Evolutionary conservation across 2,888 invertebrate genomes (phyloP), one percentile per base, ranked within the genome.

Genomic region (Callimorpha dominula): DNA sequence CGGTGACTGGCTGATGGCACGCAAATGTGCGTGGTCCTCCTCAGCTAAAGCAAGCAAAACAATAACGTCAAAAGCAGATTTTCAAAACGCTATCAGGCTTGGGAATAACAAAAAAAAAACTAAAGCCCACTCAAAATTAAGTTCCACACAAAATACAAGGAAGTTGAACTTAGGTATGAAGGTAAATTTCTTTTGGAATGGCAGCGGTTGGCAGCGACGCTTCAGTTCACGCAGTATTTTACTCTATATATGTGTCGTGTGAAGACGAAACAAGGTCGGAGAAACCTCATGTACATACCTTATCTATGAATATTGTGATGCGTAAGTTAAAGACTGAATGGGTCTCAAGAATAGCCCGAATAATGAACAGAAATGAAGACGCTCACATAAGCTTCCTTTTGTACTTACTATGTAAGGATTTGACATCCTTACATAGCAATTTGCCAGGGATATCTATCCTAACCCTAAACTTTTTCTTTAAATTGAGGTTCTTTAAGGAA

Each of bases 21-120:
- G 92, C 78, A 90, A 87, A 82, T 94, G 94, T 77, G 96, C 91
- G 91, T 97, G 97, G 91, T 97, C 97, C 93, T 97, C 97, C 92
- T 97, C 97, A 80, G 97, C 97, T 97, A 92, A 81, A 92, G 92
- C 90, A 90, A 90, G 90, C 81, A 84, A 88, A 86, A 86, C 75
- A 81, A 84, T 78, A 81, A 79, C 20, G 80, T 89, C 85, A 87
- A 69, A 88, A 86, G 87, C 87, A 63, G 50, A 62, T 50, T 54
- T 40, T 52, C 15, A 43, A 46, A 63, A 72, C 77, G 71, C 76
- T 78, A 76, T n/a, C 15, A 79, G 79, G 79, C 76, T 70, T 49
- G 17, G 64, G 65, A 80, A 76, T 80, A 78, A 80, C 80, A 68
- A 79, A 80, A 73, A 20, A 12, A 75, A 81, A 75, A 73, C 74